Percentiles rank a stretch among this genome's conserved stretches.
Evolutionary conservation across 2,113 vertebrate species (phyloP).

Genomic region (Sapajus apella): DNA sequence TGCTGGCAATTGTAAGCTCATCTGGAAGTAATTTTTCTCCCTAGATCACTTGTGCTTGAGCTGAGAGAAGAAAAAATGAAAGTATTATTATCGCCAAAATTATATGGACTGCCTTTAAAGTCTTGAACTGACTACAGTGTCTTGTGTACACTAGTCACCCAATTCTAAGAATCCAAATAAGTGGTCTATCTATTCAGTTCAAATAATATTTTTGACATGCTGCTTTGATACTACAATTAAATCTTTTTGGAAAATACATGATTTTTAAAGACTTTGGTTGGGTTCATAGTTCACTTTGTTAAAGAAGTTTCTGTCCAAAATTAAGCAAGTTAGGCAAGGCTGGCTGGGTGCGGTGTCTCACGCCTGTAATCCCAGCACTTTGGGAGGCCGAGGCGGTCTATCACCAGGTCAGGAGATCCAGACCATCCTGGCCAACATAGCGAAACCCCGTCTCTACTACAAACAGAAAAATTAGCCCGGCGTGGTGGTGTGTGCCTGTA

Average conservation of each 20-base stretch:
- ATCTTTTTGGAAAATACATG: background rate
- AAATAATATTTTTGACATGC: slow-evolving; percentile 35
- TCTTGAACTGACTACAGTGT: background rate
- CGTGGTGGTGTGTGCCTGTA: no score
- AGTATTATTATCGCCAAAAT: slow-evolving; percentile 67
- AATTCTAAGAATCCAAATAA: slow-evolving; percentile 31
- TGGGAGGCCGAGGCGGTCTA: no score
- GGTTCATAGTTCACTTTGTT: background rate
- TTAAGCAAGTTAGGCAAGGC: background rate
- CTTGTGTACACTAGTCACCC: background rate
- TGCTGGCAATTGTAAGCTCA: slow-evolving; percentile 64
- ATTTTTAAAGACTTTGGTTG: background rate
- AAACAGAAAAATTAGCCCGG: no score
- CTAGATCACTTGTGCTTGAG: slow-evolving; percentile 54
- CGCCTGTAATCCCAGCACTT: no score
- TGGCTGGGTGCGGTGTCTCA: no score
- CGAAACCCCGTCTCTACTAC: no score
- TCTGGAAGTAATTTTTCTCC: slow-evolving; percentile 78
- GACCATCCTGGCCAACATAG: no score
- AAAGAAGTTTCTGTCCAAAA: slow-evolving; percentile 5
- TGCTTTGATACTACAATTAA: background rate
- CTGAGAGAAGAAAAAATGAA: slow-evolving; percentile 65
- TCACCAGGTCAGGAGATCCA: no score
- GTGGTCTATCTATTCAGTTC: background rate
- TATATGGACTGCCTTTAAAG: slow-evolving; percentile 22